These are phyloP conservation scores for Sciurus carolinensis DNA, from an alignment of 2,797 vertebrate genomes.

Conservation along the genomic window DNA sequence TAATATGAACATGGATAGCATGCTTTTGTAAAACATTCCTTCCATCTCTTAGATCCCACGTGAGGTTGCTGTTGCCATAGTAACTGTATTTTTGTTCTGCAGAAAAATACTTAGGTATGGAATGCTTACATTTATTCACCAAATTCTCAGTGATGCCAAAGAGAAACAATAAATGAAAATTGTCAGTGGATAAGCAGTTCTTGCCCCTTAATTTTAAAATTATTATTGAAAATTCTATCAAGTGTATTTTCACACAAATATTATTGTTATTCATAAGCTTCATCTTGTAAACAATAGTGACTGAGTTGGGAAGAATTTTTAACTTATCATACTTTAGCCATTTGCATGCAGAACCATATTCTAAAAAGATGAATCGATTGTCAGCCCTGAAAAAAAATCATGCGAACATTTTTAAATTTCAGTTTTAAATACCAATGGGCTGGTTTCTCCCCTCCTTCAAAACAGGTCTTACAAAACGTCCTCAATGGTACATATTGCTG, in stretches of 20 bases:
- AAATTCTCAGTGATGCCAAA: constrained; percentile 69
- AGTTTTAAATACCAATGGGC: constrained; percentile 82
- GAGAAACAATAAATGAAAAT: constrained; percentile 60
- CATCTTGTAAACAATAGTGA: constrained; percentile 64
- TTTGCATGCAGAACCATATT: constrained; percentile 60
- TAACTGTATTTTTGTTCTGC: constrained; percentile 84
- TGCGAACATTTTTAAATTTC: neutral
- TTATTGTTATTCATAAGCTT: constrained; percentile 66
- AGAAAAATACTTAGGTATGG: constrained; percentile 80
- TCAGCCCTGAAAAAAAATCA: constrained; percentile 84
- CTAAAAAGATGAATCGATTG: constrained; percentile 85
- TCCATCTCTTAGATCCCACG: constrained; percentile 81
- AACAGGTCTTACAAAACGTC: constrained; percentile 65
- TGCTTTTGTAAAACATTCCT: constrained; percentile 79
- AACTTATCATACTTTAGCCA: constrained; percentile 72
- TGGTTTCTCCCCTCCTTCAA: constrained; percentile 76
- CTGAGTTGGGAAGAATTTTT: constrained; percentile 10
- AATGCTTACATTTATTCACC: constrained; percentile 79
- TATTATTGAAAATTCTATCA: neutral
- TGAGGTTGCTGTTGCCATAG: constrained; percentile 87
- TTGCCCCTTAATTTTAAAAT: constrained; percentile 47
- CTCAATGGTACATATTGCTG: constrained; percentile 87
- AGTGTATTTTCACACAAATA: neutral
- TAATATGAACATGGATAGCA: constrained; percentile 78
- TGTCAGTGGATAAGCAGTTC: neutral